Percentiles rank a stretch among this genome's conserved stretches.
Conservation (phyloP, 1,140 invertebrate genomes). For the Papilio dardanus region DNA sequence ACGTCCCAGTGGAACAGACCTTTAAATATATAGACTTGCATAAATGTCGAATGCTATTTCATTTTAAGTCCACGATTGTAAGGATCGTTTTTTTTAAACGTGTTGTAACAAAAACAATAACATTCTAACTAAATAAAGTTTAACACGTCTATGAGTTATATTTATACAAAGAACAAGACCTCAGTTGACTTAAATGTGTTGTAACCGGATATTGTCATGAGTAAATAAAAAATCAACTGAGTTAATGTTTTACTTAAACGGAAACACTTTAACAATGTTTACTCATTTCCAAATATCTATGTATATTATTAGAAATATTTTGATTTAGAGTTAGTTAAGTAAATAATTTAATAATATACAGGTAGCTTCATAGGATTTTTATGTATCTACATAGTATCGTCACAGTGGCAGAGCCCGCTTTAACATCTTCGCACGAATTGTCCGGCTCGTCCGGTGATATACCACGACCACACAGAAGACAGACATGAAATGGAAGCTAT, state of each 20-base stretch:
- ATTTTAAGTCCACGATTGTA: slow-evolving; percentile 61
- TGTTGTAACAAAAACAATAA: slow-evolving; percentile 7
- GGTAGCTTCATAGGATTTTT: no score
- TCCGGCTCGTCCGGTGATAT: no score
- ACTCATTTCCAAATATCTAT: neutral
- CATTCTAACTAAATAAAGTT: neutral
- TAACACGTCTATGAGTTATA: slow-evolving; percentile 21
- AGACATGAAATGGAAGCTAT: no score
- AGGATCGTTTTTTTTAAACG: slow-evolving; percentile 42
- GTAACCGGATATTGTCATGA: slow-evolving; percentile 21
- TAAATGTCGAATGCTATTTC: slow-evolving; percentile 77
- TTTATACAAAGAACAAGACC: slow-evolving; percentile 23
- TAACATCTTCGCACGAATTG: no score
- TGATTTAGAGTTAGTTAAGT: neutral
- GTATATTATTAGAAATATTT: neutral
- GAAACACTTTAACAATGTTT: slow-evolving; percentile 4
- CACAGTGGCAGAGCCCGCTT: no score
- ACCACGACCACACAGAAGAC: no score
- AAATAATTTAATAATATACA: neutral
- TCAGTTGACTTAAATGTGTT: slow-evolving; percentile 13
- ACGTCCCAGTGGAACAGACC: slow-evolving; percentile 64
- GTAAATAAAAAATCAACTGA: slow-evolving; percentile 18
- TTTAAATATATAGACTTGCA: slow-evolving; percentile 77
- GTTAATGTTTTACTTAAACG: slow-evolving; percentile 10
- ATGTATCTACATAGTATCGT: no score